A percentile compares a stretch with the other conserved stretches of the same genome.
Conservation (phyloP, 1,140 invertebrate species). For the Temnothorax longispinosus region DNA sequence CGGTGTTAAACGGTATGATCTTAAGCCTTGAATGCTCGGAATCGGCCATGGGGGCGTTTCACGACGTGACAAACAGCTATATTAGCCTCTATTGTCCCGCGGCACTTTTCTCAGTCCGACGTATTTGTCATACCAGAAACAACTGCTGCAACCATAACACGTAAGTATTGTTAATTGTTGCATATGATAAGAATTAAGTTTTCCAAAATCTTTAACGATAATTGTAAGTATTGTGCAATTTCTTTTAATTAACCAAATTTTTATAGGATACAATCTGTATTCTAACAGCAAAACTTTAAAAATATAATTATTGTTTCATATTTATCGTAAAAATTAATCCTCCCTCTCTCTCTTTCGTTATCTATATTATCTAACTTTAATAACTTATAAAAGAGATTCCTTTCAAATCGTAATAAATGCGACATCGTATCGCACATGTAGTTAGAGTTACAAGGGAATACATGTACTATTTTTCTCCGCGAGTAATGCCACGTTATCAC, state of each 20-base stretch:
- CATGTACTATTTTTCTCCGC: not conserved
- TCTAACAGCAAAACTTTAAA: not conserved
- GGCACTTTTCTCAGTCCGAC: slow-evolving; percentile 33
- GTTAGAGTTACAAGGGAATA: not conserved
- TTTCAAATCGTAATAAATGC: not conserved
- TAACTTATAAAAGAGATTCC: not conserved
- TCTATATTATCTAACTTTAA: not conserved
- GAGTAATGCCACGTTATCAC: slow-evolving; percentile 39
- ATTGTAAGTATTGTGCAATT: not conserved
- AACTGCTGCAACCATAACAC: slow-evolving; percentile 5
- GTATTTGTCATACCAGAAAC: not conserved
- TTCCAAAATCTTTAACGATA: not conserved
- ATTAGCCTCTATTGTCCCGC: slow-evolving; percentile 60
- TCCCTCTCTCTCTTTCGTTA: not conserved
- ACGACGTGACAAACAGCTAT: slow-evolving; percentile 66
- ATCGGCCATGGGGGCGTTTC: slow-evolving; percentile 55
- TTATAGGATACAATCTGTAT: not conserved
- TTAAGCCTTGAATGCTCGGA: slow-evolving; percentile 76
- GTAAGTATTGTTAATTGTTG: not conserved
- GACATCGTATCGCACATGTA: not conserved
- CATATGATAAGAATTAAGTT: not conserved
- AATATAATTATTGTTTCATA: not conserved
- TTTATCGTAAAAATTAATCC: not conserved
- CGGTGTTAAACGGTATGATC: slow-evolving; percentile 79
- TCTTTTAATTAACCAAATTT: not conserved